Percentiles rank a stretch among this genome's conserved stretches.
phyloP scores from a whole-genome alignment of 2,113 vertebrate genomes.

The Hassar affinis region DNA sequence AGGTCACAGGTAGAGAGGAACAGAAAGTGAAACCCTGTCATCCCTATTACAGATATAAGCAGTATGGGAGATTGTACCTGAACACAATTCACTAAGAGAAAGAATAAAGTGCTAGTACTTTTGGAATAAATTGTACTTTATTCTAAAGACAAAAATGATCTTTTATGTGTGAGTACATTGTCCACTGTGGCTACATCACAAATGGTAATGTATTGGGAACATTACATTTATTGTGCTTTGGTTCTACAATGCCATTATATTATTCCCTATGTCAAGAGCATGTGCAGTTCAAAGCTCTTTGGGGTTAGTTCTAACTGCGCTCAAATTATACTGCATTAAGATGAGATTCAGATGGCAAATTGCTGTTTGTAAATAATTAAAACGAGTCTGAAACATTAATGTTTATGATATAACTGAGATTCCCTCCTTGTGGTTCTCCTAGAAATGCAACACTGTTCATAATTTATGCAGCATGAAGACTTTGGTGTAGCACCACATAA shows the following conservation, averaged over 20 bases:
- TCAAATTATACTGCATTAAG: neutral
- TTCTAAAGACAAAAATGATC: neutral
- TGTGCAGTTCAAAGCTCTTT: neutral
- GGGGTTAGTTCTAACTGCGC: neutral
- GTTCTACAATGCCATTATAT: neutral
- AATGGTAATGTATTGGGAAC: neutral
- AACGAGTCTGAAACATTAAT: slow-evolving; percentile 16
- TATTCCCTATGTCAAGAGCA: neutral
- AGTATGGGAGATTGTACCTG: neutral
- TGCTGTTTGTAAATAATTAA: slow-evolving; percentile 21
- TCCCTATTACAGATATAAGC: neutral
- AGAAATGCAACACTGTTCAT: slow-evolving; percentile 5
- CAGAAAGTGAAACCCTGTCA: neutral
- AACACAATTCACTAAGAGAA: neutral
- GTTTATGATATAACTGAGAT: slow-evolving; percentile 3
- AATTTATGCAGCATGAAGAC: slow-evolving; percentile 1
- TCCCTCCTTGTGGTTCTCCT: neutral
- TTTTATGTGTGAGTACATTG: neutral
- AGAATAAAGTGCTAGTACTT: neutral
- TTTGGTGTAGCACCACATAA: neutral
- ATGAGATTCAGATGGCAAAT: neutral
- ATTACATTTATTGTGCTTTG: neutral
- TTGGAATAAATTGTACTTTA: slow-evolving; percentile 1
- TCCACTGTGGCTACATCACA: neutral
- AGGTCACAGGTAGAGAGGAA: neutral